Evolutionary conservation across 2,113 vertebrate species (phyloP).

Genomic region (Engystomops pustulosus): DNA sequence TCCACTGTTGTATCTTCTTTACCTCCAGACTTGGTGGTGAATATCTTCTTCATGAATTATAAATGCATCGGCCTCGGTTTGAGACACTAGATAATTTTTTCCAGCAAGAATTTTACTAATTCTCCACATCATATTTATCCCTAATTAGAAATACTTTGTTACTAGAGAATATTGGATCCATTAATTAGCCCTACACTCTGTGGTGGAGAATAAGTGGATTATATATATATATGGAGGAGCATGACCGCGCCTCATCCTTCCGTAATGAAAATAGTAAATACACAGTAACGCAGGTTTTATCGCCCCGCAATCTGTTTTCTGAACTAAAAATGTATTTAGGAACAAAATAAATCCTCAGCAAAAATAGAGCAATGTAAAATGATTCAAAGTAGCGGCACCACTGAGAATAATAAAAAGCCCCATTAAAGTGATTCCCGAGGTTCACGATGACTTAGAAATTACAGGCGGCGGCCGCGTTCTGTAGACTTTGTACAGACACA

Average conservation of each 20-base stretch:
- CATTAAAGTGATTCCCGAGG: not conserved
- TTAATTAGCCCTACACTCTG: not conserved
- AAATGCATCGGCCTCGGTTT: not conserved
- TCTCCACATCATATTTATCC: not conserved
- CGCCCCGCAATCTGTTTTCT: not conserved
- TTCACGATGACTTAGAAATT: slow-evolving; percentile 13
- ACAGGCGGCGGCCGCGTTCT: not conserved
- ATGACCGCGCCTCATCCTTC: not conserved
- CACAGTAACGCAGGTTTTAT: not conserved
- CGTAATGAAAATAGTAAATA: slow-evolving; percentile 32
- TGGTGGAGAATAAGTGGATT: not conserved
- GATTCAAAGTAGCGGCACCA: not conserved
- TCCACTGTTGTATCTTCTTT: too few species aligned
- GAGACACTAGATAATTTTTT: not conserved
- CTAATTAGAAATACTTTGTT: slow-evolving; percentile 20
- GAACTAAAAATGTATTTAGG: slow-evolving; percentile 11
- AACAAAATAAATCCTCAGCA: not conserved
- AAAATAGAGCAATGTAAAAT: slow-evolving; percentile 28
- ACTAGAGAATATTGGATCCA: not conserved
- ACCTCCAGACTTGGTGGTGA: too few species aligned
- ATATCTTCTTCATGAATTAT: not conserved
- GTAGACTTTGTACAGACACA: not conserved
- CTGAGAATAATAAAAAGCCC: slow-evolving; percentile 25
- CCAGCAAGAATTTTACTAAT: not conserved
- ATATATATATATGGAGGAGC: not conserved